Conservation (phyloP, 1,140 invertebrate genomes). For the Hyles vespertilio region DNA sequence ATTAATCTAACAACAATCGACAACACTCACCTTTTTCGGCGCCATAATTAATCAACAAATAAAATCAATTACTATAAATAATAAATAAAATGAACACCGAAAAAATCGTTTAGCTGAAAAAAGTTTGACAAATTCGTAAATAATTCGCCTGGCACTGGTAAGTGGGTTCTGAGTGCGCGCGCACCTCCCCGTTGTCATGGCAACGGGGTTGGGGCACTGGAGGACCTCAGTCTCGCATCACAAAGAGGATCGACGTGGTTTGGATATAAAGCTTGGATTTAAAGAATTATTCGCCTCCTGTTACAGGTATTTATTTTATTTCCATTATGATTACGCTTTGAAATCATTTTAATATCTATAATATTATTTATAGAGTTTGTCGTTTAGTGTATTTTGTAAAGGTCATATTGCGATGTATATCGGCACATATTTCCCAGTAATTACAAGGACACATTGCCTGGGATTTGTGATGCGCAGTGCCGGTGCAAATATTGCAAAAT, state of each 20-base stretch:
- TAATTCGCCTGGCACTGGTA: slow-evolving; percentile 36
- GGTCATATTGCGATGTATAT: no score
- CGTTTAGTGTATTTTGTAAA: no score
- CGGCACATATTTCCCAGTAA: no score
- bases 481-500: no score
- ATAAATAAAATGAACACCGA: slow-evolving; percentile 19
- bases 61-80: slow-evolving; percentile 16
- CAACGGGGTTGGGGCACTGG: slow-evolving; percentile 33
- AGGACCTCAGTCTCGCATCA: slow-evolving; percentile 8
- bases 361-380: no score
- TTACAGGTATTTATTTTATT: neutral
- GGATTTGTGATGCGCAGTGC: no score
- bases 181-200: slow-evolving; percentile 50
- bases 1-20: neutral
- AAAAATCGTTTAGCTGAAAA: slow-evolving; percentile 22
- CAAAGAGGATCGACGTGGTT: slow-evolving; percentile 2
- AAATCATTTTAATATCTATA: no score
- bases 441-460: no score
- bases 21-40: slow-evolving; percentile 58
- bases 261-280: neutral
- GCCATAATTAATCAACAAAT: slow-evolving; percentile 39
- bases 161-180: slow-evolving; percentile 45
- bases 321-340: no score
- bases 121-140: slow-evolving; percentile 47
- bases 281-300: neutral